Percentiles rank a stretch among this genome's conserved stretches.
Evolutionary conservation across 2,888 invertebrate species (phyloP).

Genomic region (Abrostola triplasia): DNA sequence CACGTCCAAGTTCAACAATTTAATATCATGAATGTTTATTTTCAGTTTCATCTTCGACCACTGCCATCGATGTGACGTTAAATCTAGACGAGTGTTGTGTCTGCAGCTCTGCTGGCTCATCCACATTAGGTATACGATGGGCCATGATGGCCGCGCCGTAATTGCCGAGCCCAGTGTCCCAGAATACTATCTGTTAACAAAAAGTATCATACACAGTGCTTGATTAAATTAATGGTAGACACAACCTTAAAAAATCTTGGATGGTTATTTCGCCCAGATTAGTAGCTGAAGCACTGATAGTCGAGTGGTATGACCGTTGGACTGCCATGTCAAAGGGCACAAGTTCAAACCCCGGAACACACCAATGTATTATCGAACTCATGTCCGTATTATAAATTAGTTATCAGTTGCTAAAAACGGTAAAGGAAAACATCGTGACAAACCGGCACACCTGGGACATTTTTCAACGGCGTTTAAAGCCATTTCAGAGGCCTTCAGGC

Average conservation of each 20-base stretch:
- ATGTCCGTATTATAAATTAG: no score
- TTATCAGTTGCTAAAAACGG: no score
- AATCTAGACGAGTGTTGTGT: constrained; percentile 78
- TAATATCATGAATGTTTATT: background rate
- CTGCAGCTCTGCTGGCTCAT: constrained; percentile 68
- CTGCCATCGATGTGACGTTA: constrained; percentile 59
- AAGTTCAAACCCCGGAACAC: no score
- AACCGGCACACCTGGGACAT: no score
- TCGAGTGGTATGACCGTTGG: no score
- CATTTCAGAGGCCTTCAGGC: no score
- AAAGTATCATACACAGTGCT: background rate
- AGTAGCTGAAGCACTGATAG: no score
- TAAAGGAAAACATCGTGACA: no score
- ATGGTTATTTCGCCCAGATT: background rate
- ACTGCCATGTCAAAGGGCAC: no score
- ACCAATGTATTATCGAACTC: no score
- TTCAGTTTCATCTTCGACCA: constrained; percentile 50
- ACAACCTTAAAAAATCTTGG: background rate
- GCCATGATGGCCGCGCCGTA: constrained; percentile 84
- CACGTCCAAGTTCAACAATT: background rate
- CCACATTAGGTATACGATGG: constrained; percentile 74
- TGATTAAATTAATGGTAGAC: background rate
- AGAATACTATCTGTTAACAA: constrained; percentile 75
- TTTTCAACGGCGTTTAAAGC: no score
- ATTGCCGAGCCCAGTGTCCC: constrained; percentile 80